phyloP scores from a whole-genome alignment of 1,140 invertebrate genomes.

The Acromyrmex echinatior region DNA sequence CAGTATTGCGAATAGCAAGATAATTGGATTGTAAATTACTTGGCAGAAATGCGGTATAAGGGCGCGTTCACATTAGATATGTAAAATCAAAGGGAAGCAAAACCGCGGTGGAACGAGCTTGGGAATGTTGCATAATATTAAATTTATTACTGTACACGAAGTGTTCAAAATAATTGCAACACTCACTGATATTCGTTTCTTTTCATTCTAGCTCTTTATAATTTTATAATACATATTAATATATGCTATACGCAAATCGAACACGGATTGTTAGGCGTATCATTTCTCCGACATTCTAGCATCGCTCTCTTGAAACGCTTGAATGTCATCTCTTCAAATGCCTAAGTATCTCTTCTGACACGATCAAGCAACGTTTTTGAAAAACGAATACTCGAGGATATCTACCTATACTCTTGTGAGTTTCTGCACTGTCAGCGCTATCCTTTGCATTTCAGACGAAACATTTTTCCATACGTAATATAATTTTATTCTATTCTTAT shows the following conservation, averaged over 20 bases:
- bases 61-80: slow-evolving; percentile 1
- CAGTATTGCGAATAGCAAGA: background rate
- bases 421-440: background rate
- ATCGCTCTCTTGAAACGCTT: background rate
- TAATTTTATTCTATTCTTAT: background rate
- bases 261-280: no score
- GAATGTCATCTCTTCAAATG: background rate
- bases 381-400: background rate
- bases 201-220: background rate
- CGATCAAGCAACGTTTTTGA: background rate
- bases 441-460: background rate
- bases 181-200: background rate
- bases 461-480: background rate
- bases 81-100: background rate
- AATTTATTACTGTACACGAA: slow-evolving; percentile 12
- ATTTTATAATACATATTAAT: background rate
- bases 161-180: background rate
- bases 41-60: slow-evolving; percentile 33
- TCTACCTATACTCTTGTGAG: background rate
- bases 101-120: background rate
- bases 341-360: background rate
- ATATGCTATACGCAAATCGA: background rate
- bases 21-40: slow-evolving; percentile 50
- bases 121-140: background rate
- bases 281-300: slow-evolving; percentile 8